phyloP scores from a whole-genome alignment of 2,888 invertebrate species.

The Asteroscopus sphinx region DNA sequence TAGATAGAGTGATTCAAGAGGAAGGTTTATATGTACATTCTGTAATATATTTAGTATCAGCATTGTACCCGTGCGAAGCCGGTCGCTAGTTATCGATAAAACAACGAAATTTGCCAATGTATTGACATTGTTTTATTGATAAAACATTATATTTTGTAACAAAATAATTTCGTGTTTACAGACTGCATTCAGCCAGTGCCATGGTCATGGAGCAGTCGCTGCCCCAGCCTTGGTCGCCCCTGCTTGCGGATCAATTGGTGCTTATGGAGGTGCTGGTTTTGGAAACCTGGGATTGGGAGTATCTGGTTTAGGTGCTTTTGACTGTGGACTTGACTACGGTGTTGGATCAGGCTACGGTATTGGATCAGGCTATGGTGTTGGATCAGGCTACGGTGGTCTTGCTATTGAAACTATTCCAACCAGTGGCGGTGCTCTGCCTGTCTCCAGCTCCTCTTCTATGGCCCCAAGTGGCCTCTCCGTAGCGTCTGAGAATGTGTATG shows the following conservation, averaged over 20 bases:
- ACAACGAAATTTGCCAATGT: background rate
- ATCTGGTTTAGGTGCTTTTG: background rate
- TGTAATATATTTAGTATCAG: too few relatives aligned
- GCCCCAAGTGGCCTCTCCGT: constrained; percentile 61
- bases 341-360: background rate
- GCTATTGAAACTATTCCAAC: too few relatives aligned
- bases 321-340: too few relatives aligned
- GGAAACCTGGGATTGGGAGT: too few relatives aligned
- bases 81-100: too few relatives aligned
- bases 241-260: background rate
- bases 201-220: background rate
- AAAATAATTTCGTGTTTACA: background rate
- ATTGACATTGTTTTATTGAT: background rate
- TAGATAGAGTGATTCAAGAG: too few relatives aligned
- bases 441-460: constrained; percentile 58
- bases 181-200: background rate
- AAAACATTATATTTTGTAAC: background rate
- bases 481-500: constrained; percentile 63
- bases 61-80: too few relatives aligned
- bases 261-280: too few relatives aligned
- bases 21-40: too few relatives aligned
- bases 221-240: too few relatives aligned
- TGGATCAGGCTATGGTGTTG: too few relatives aligned
- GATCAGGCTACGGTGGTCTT: constrained; percentile 7
- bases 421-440: constrained; percentile 58